Base-by-base conservation (phyloP, 2,888 invertebrate species). In the Erpobdella octoculata region DNA sequence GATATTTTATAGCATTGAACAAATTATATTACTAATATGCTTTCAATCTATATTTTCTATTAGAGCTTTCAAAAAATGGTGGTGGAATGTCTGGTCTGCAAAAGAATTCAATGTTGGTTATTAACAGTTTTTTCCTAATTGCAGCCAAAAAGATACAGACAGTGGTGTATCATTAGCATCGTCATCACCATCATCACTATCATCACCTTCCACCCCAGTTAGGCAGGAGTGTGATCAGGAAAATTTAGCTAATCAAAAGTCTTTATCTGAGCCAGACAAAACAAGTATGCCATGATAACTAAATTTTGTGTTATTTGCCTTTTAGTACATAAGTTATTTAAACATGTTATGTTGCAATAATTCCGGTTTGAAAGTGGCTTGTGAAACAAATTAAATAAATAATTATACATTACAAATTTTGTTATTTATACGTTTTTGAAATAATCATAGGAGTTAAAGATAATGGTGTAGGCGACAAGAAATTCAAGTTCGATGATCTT, bases 401-500 rank as follows among this genome's bases (percentile, higher is more conserved):
- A 25, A 21, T 53, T 53, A 6, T 8, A 18, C 12, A 9, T n/a
- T 15, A 25, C 28, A 3, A 18, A 25, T 53, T 53, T 53, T 53
- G 15, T 4, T 53, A 53, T 28, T 9, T 25, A 53, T 28, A 53
- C 53, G 21, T 53, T 53, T 9, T 3, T 15, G 6, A n/a, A 25
- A 18, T 53, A n/a, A n/a, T n/a, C n/a, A n/a, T 28, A 53, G 53
- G 53, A 53, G 6, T 53, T 8, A 53, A 28, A 53, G 53, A 53
- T 28, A 53, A 53, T 25, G 21, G 53, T 53, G 28, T 53, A 25
- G 21, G 21, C 28, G 53, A 53, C 21, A 53, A 28, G 28, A 53
- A 53, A 53, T 53, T 53, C 53, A 53, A 53, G 28, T 53, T 53
- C 28, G 53, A 53, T 53, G 53, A 53, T 53, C 21, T 53, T 28